Evolutionary conservation across 2,888 invertebrate species (phyloP).

Genomic region (Heliconius ismenius): DNA sequence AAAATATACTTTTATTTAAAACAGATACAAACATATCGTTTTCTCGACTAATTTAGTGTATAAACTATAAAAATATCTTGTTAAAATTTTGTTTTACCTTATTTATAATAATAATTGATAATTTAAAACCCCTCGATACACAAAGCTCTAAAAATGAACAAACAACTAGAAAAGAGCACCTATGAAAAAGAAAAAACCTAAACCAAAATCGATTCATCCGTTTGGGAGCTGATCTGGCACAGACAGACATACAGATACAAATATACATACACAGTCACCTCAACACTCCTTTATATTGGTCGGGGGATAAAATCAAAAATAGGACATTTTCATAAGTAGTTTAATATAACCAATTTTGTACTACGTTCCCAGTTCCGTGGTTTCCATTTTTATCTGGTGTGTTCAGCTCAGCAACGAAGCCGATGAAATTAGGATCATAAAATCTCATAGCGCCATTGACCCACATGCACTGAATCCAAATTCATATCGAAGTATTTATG

Average conservation of each 20-base stretch:
- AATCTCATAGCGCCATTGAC: slow-evolving; percentile 50
- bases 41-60: neutral
- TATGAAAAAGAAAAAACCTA: too few relatives aligned
- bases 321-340: neutral
- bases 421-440: slow-evolving; percentile 43
- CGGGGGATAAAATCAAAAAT: neutral
- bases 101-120: too few relatives aligned
- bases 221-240: too few relatives aligned
- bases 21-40: neutral
- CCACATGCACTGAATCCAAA: slow-evolving; percentile 44
- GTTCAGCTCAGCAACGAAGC: slow-evolving; percentile 1
- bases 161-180: too few relatives aligned
- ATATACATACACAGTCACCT: too few relatives aligned
- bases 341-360: neutral
- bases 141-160: too few relatives aligned
- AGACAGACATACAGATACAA: too few relatives aligned
- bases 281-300: too few relatives aligned
- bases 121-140: too few relatives aligned
- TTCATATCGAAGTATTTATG: slow-evolving; percentile 33
- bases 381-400: neutral
- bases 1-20: neutral
- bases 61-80: neutral
- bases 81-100: too few relatives aligned
- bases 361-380: neutral
- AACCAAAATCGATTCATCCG: too few relatives aligned